Evolutionary conservation across 2,888 invertebrate genomes (phyloP).

Genomic region (Synergus laeviventris): DNA sequence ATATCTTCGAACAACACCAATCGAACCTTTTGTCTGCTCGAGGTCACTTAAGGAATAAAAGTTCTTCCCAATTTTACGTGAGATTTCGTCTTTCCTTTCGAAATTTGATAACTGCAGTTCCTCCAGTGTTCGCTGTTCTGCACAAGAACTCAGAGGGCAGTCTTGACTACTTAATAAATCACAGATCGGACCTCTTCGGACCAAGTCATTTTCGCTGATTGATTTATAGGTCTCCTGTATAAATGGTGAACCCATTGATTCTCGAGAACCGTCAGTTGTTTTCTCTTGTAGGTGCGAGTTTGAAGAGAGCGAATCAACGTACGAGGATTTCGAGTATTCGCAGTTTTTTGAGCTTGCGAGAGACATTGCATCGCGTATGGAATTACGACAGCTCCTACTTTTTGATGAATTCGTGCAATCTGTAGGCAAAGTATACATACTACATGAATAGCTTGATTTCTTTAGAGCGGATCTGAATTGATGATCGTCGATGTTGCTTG

Average conservation of each 20-base stretch:
- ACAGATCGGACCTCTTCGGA: conserved; percentile 31
- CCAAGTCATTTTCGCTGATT: conserved; percentile 40
- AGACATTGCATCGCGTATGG: conserved; percentile 68
- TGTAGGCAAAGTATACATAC: conserved; percentile 65
- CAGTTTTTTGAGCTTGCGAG: conserved; percentile 63
- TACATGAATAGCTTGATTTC: conserved; percentile 66
- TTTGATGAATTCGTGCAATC: conserved; percentile 54
- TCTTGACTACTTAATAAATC: conserved; percentile 23
- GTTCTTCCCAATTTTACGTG: conserved; percentile 48
- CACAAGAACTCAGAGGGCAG: conserved; percentile 50
- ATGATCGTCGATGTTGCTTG: conserved; percentile 51
- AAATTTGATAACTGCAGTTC: conserved; percentile 45
- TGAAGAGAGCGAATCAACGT: conserved; percentile 58
- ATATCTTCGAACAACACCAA: conserved; percentile 53
- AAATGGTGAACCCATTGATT: conserved; percentile 58
- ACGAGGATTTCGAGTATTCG: conserved; percentile 63
- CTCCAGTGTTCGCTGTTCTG: conserved; percentile 50
- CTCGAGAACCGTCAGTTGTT: conserved; percentile 58
- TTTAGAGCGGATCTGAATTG: conserved; percentile 51
- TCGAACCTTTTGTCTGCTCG: conserved; percentile 56
- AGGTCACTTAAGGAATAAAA: conserved; percentile 62
- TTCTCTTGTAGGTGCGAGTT: conserved; percentile 60
- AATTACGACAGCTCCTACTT: conserved; percentile 64
- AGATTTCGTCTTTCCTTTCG: conserved; percentile 46
- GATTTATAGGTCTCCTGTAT: conserved; percentile 53